Base-by-base conservation (phyloP, 2,888 invertebrate genomes). In the Oscheius myriophilus region DNA sequence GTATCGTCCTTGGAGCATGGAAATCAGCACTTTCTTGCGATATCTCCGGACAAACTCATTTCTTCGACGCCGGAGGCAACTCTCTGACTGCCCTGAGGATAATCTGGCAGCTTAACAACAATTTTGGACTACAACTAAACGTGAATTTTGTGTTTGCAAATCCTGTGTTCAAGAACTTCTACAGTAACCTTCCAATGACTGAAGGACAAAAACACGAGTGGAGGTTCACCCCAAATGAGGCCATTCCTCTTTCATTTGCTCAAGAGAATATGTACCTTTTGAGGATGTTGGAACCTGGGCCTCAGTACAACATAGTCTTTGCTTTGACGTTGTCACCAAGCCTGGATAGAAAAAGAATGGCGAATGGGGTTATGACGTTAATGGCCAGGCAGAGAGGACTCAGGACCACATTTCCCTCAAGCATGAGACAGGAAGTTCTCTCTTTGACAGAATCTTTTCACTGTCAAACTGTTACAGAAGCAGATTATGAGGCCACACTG, bases 231-330 rank as follows among this genome's bases (percentile, higher is more conserved):
- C 26, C 12, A 55, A 55, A 9, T 3, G n/a, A 64, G 12, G 9
- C 52, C 6, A 12, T 63, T 41, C 52, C 52, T n/a, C 43, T 84
- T n/a, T 78, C 79, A 9, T 72, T 70, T 62, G 54, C 81, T 11
- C 84, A 84, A 69, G 81, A 77, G 42, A 79, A 82, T 67, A 84
- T 84, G 84, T 80, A 73, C 51, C 63, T 84, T 26, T 62, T 83
- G 9, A 62, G 75, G 25, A 70, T 79, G 62, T 43, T 80, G 9
- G 77, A 80, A 21, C 43, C 42, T 9, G 72, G 74, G 0, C 67
- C 73, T 2, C 67, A 76, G 26, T 84, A 84, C 73, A 84, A 84
- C 52, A 77, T 84, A n/a, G 69, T 82, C 16, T 84, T 82, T 61
- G 49, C 69, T 21, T 74, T 82, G 3, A 59, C 53, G 11, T 73